Percentiles rank a stretch among this genome's conserved stretches.
Conservation (phyloP, 2,888 invertebrate species). For the Drosophila merina region DNA sequence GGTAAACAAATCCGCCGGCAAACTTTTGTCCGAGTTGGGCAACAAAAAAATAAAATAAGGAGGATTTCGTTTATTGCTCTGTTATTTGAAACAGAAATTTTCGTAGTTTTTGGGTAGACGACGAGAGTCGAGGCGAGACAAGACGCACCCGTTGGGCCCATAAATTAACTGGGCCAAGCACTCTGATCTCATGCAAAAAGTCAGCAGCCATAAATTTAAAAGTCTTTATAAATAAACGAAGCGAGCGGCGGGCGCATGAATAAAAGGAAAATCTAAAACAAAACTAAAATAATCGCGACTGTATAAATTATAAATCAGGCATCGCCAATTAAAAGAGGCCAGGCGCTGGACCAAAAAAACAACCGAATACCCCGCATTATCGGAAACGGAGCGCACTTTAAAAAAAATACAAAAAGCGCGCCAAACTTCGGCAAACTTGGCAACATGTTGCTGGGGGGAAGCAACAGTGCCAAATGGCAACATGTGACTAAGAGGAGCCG, state of each 20-base stretch:
- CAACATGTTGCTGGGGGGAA: conserved; percentile 18
- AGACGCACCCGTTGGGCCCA: conserved; percentile 48
- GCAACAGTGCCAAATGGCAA: not conserved
- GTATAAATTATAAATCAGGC: conserved; percentile 65
- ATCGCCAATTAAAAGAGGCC: conserved; percentile 48
- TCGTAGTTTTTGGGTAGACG: conserved; percentile 9
- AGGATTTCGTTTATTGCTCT: conserved; percentile 37
- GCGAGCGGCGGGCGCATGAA: conserved; percentile 26
- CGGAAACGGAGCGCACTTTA: conserved; percentile 11
- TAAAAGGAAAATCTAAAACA: conserved; percentile 19
- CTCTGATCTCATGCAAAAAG: conserved; percentile 70
- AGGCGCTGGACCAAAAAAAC: conserved; percentile 14
- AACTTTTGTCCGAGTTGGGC: conserved; percentile 38
- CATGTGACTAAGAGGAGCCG: conserved; percentile 12
- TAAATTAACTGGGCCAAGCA: conserved; percentile 58
- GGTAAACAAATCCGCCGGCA: conserved; percentile 23
- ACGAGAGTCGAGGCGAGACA: conserved; percentile 11
- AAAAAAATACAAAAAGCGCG: conserved; percentile 24
- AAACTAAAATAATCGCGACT: conserved; percentile 37
- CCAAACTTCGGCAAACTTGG: conserved; percentile 25
- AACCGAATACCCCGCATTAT: not conserved
- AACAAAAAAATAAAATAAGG: conserved; percentile 14
- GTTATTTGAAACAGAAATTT: conserved; percentile 54
- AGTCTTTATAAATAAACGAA: conserved; percentile 72
- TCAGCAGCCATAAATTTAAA: conserved; percentile 67